Percentiles rank a stretch among this genome's conserved stretches.
Conservation (phyloP, 2,888 invertebrate species). For the Cybosia mesomella region DNA sequence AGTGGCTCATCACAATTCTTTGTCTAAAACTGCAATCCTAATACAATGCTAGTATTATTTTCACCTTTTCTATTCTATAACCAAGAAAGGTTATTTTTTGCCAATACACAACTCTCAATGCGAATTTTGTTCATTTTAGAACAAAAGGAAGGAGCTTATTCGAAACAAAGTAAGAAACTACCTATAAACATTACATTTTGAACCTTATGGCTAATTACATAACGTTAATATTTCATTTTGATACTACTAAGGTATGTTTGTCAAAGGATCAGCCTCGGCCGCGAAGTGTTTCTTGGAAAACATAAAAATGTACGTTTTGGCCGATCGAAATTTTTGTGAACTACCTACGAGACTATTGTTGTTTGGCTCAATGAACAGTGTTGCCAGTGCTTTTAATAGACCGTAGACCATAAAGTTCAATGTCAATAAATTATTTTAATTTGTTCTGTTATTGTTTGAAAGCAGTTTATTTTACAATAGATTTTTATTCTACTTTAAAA, state of each 20-base stretch:
- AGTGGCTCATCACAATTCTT: constrained; percentile 5
- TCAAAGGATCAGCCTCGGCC: constrained; percentile 41
- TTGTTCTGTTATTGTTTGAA: constrained; percentile 17
- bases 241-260: constrained; percentile 7
- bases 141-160: constrained; percentile 68
- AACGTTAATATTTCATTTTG: constrained; percentile 16
- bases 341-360: constrained; percentile 50
- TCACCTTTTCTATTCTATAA: constrained; percentile 27
- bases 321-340: constrained; percentile 69
- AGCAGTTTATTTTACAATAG: not conserved
- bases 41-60: constrained; percentile 17
- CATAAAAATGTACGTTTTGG: constrained; percentile 63
- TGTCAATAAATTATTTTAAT: constrained; percentile 18
- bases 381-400: constrained; percentile 23
- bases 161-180: constrained; percentile 18
- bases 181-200: not conserved
- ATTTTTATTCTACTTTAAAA: not conserved
- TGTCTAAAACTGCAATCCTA: constrained; percentile 3
- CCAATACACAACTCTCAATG: constrained; percentile 45
- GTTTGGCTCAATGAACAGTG: constrained; percentile 36
- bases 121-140: constrained; percentile 71
- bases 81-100: constrained; percentile 33
- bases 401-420: constrained; percentile 15
- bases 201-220: not conserved
- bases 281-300: constrained; percentile 53